Evolutionary conservation across 2,113 vertebrate species (phyloP), one percentile per base, ranked within the genome.

Genomic region (Osmerus mordax): DNA sequence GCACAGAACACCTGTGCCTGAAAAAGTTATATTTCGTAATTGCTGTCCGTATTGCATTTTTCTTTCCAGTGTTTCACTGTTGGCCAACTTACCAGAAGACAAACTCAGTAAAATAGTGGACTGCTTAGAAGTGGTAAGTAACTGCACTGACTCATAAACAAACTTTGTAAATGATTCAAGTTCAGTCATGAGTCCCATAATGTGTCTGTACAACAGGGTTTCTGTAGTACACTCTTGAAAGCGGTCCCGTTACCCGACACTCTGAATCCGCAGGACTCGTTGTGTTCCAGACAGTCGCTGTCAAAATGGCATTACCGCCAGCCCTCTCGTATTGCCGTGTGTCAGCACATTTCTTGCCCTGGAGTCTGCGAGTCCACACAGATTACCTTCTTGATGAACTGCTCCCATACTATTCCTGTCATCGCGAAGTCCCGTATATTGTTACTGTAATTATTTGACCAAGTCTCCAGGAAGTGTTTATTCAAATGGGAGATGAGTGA

Each of bases 71-170:
- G 92, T 92, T 77, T 91, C 90, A 11, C 87, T 93, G 66, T 71
- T 93, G 84, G 86, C 89, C 11, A 87, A 86, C 73, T 79, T 93
- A 19, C 92, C 92, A 3, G 91, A 91, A 23, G 91, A 93, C 80
- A 93, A 93, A 78, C 84, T 93, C 5, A 86, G 81, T 71, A 92
- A 91, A 83, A 92, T 93, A 70, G 92, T 93, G 77, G 92, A 93
- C 87, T 93, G 92, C 76, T 83, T 93, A 19, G 92, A 93, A 82
- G 91, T 93, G 89, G 92, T 93, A 85, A 92, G 91, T 91, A 65
- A 29, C 78, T 69, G 77, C 69, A 67, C 80, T 79, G 41, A 11
- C 41, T 47, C 9, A 47, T 47, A 36, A 36, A 36, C 4, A 5
- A 36, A 36, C 2, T 47, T 58, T 63, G 7, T 23, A 80, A 58